Evolutionary conservation across 2,113 vertebrate species (phyloP), one percentile per base, ranked within the genome.

Genomic region (Junco hyemalis): DNA sequence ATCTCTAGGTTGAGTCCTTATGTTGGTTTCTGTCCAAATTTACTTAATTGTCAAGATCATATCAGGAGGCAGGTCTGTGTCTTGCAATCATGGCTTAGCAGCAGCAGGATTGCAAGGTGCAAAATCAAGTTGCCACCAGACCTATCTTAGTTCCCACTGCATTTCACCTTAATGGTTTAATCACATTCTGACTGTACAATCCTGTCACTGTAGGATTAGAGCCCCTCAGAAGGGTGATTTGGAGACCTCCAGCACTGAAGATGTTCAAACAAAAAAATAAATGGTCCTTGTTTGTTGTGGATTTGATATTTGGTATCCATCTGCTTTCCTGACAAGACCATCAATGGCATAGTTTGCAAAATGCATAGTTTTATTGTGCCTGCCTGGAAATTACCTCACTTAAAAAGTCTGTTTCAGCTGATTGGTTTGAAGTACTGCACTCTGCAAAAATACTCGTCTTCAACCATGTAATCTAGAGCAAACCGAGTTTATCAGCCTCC

Each of bases 261-360:
- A 19, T 33, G 2, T 42, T 80, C 8, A 18, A 76, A 70, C 9
- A 72, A 60, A 22, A 0, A 0, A 80, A 90, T 31, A 86, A 81
- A 76, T 1, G 0, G 19, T 35, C 36, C 14, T 24, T 40, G 3
- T 11, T 31, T 33, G 3, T 40, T 38, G 22, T 56, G 44, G 9
- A 68, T 95, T 68, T 91, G 47, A 13, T 14, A 40, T 44, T 53
- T 51, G 40, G 11, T 25, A 70, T 50, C 35, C 25, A 22, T n/a
- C n/a, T 78, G 35, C 31, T 29, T 88, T 86, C 53, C 86, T 86
- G 72, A 38, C 22, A 71, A 66, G 35, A 5, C 16, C 33, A 45
- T 76, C 74, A 50, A 11, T 48, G 29, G 17, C 28, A 60, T 42
- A 2, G 51, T 84, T 54, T 50, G 10, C 38, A 71, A 92, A 92